Conservation (phyloP, 2,113 vertebrate species). For the Gavia stellata region DNA sequence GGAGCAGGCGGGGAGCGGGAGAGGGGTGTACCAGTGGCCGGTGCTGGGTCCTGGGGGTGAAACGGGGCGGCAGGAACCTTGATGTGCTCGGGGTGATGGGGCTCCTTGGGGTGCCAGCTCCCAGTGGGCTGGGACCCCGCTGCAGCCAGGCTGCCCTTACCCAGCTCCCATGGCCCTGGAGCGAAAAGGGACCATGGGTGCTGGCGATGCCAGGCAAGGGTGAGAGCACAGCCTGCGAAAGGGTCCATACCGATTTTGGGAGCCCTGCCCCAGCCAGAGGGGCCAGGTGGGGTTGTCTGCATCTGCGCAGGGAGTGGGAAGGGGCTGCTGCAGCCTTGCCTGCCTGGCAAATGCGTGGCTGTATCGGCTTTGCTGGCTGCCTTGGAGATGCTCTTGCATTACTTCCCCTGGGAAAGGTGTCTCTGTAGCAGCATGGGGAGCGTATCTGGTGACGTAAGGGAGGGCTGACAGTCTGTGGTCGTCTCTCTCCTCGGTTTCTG, state of each 20-base stretch:
- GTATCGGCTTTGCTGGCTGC: accelerated
- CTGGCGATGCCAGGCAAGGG: not conserved
- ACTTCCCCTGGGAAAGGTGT: not conserved
- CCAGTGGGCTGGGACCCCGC: accelerated
- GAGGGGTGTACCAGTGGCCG: accelerated
- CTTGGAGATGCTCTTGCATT: accelerated
- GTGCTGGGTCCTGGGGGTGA: not conserved
- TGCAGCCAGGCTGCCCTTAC: accelerated
- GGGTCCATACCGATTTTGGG: accelerated
- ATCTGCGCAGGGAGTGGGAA: accelerated
- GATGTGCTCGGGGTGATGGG: accelerated
- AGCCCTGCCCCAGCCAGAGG: not conserved
- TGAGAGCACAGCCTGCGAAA: not conserved
- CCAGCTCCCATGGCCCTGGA: not conserved
- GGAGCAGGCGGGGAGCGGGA: not conserved
- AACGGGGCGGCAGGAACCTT: accelerated
- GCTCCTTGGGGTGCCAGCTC: not conserved
- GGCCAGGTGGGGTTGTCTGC: not conserved
- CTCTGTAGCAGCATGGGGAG: not conserved
- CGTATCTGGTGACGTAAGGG: accelerated
- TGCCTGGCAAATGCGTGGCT: not conserved
- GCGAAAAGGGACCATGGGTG: not conserved
- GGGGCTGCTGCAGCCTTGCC: not conserved
- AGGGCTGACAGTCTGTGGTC: not conserved
- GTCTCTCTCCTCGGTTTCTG: not conserved